These are phyloP conservation scores for Aurelia aurita DNA, from an alignment of 30 jellyfish, hydroid and myxozoan genomes.

Conservation along the genomic window DNA sequence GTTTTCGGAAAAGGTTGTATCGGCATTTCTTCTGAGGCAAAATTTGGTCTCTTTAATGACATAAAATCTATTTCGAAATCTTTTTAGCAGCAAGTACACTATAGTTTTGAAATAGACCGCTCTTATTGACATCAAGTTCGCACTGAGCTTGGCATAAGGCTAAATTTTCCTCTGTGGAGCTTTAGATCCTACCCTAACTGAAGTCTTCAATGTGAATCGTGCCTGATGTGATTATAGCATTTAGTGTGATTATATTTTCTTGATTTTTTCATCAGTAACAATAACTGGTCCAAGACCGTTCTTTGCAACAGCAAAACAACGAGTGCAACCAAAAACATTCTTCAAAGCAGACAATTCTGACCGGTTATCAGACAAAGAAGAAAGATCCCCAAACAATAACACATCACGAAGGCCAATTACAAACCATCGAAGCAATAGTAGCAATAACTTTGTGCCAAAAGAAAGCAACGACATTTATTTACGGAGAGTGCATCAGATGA, in stretches of 20 bases:
- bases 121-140: no score
- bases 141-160: no score
- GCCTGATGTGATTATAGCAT: neutral
- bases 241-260: neutral
- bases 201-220: neutral
- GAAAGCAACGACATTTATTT: conserved; percentile 34
- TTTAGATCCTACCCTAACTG: no score
- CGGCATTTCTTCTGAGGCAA: no score
- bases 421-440: conserved; percentile 34
- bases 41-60: no score
- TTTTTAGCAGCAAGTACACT: no score
- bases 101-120: no score
- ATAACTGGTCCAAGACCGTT: conserved; percentile 68
- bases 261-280: conserved; percentile 25
- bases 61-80: no score
- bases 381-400: conserved; percentile 26
- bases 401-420: conserved; percentile 47
- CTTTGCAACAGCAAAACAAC: conserved; percentile 48
- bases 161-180: no score
- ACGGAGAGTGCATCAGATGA: conserved; percentile 41
- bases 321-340: conserved; percentile 67
- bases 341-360: conserved; percentile 73
- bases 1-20: no score
- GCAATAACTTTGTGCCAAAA: conserved; percentile 36
- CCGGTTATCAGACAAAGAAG: conserved; percentile 65